phyloP scores from a whole-genome alignment of 2,113 vertebrate genomes.

The Rhinogobius similis region DNA sequence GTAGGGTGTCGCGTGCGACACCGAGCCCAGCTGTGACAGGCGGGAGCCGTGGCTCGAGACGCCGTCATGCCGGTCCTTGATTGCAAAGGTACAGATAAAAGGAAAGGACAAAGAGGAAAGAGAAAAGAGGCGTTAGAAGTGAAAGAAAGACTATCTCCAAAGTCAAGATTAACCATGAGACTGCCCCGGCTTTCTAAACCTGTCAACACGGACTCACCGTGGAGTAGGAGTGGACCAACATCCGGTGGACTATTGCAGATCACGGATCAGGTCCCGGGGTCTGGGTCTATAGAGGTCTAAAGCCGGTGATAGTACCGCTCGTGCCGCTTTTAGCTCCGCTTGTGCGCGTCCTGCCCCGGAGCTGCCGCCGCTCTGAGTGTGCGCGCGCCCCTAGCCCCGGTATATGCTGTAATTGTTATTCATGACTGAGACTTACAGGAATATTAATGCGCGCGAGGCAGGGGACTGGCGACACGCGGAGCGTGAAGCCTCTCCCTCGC shows the following conservation, averaged over 20 bases:
- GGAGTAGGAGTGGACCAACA: conserved; percentile 98
- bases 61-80: conserved; percentile 97
- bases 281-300: not conserved
- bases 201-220: conserved; percentile 90
- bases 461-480: conserved; percentile 91
- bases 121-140: conserved; percentile 16
- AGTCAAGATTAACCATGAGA: not conserved
- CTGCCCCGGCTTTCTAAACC: conserved; percentile 18
- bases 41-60: conserved; percentile 97
- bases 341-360: conserved; percentile 86
- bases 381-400: conserved; percentile 88
- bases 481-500: conserved; percentile 92
- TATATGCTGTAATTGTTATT: conserved; percentile 97
- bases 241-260: conserved; percentile 71
- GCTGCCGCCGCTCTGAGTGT: conserved; percentile 85
- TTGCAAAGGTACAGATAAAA: conserved; percentile 24
- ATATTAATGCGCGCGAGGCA: conserved; percentile 84
- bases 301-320: not conserved
- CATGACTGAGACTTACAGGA: conserved; percentile 99
- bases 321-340: conserved; percentile 48
- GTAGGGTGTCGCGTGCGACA: conserved; percentile 93
- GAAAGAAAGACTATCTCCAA: not conserved
- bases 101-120: not conserved
- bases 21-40: conserved; percentile 97
- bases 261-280: not conserved